Percentiles rank a stretch among this genome's conserved stretches.
Conservation (phyloP, 2,113 vertebrate species). For the Aix galericulata region DNA sequence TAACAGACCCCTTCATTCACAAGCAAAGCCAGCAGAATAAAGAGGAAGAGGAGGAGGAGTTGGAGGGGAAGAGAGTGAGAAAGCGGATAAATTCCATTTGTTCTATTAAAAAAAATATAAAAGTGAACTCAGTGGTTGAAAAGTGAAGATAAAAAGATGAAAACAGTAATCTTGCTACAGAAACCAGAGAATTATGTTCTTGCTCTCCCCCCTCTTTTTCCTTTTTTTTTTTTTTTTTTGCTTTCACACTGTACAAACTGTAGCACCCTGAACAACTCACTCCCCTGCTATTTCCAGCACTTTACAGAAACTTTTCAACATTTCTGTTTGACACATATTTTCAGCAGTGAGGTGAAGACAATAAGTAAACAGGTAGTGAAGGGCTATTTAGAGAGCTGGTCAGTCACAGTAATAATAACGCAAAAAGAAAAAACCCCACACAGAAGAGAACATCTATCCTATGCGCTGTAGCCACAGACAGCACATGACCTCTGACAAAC, state of each 20-base stretch:
- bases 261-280: conserved; percentile 81
- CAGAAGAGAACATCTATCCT: conserved; percentile 81
- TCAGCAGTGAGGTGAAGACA: conserved; percentile 84
- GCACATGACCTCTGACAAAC: conserved; percentile 89
- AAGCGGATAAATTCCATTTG: conserved; percentile 80
- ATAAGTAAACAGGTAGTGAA: conserved; percentile 85
- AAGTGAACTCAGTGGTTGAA: conserved; percentile 81
- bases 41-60: conserved; percentile 66
- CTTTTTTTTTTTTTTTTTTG: conserved; percentile 55
- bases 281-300: conserved; percentile 84
- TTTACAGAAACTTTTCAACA: conserved; percentile 85
- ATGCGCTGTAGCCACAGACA: conserved; percentile 73
- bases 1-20: conserved; percentile 76
- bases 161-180: conserved; percentile 87
- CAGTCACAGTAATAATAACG: conserved; percentile 82
- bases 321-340: conserved; percentile 83
- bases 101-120: conserved; percentile 79
- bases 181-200: conserved; percentile 84
- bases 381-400: conserved; percentile 85
- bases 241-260: conserved; percentile 80
- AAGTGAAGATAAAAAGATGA: conserved; percentile 84
- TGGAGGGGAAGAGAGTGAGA: conserved; percentile 70
- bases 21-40: conserved; percentile 59
- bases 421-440: conserved; percentile 59
- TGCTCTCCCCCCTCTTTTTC: conserved; percentile 31